Conservation (phyloP, 2,113 vertebrate genomes). For the Boleophthalmus pectinirostris region DNA sequence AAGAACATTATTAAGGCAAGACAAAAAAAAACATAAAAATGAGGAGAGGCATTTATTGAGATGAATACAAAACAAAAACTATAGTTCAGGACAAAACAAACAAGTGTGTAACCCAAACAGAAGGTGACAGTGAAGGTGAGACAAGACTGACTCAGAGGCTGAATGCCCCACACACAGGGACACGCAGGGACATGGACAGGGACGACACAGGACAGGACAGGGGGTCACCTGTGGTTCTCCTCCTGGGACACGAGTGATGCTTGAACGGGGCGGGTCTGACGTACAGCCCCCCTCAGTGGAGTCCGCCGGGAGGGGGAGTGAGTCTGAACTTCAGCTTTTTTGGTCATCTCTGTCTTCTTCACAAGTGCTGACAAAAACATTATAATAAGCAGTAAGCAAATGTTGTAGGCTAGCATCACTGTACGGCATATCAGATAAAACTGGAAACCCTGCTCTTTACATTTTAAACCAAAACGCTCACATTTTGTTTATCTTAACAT, state of each 20-base stretch:
- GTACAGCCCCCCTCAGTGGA: slow-evolving; percentile 89
- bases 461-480: neutral
- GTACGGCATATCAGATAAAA: neutral
- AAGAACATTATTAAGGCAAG: neutral
- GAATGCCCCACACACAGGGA: slow-evolving; percentile 82
- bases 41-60: neutral
- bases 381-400: slow-evolving; percentile 9
- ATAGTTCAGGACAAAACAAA: neutral
- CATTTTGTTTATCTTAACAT: neutral
- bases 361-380: slow-evolving; percentile 84
- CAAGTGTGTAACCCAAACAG: slow-evolving; percentile 1
- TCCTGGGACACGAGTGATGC: slow-evolving; percentile 94
- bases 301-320: slow-evolving; percentile 95
- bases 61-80: neutral
- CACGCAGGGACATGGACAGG: too few relatives aligned
- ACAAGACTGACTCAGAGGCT: slow-evolving; percentile 73
- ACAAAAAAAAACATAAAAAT: neutral
- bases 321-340: slow-evolving; percentile 94
- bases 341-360: slow-evolving; percentile 96
- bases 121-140: slow-evolving; percentile 34
- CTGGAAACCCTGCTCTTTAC: neutral
- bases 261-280: slow-evolving; percentile 93
- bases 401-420: neutral
- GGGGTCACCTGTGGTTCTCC: slow-evolving; percentile 97
- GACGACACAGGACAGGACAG: slow-evolving; percentile 31